phyloP scores from a whole-genome alignment of 2,113 vertebrate genomes.

The Sarotherodon lohbergeri region DNA sequence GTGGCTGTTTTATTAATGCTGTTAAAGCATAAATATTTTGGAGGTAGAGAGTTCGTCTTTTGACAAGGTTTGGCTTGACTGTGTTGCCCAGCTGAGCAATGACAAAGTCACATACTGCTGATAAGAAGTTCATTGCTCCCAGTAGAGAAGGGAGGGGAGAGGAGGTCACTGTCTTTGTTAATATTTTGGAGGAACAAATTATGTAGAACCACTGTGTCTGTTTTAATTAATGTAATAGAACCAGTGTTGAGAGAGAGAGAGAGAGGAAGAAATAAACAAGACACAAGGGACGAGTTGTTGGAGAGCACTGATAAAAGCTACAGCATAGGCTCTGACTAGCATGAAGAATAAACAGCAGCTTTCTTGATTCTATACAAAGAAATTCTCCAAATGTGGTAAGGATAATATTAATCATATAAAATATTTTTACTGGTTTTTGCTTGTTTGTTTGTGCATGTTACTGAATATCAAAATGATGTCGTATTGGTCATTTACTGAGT shows the following conservation, averaged over 20 bases:
- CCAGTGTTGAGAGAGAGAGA: neutral
- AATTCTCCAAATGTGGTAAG: neutral
- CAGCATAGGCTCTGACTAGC: neutral
- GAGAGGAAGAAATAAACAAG: neutral
- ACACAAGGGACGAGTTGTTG: neutral
- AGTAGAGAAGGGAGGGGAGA: neutral
- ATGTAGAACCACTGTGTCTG: neutral
- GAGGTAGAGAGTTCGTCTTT: neutral
- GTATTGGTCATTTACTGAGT: neutral
- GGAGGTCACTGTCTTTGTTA: slow-evolving; percentile 2
- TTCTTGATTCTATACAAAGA: neutral
- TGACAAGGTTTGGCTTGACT: neutral
- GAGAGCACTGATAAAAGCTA: neutral
- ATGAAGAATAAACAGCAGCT: neutral
- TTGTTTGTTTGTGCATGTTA: neutral
- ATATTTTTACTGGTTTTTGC: neutral
- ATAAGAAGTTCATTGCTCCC: slow-evolving; percentile 19
- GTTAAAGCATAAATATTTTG: neutral
- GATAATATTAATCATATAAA: neutral
- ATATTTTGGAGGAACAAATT: slow-evolving; percentile 22
- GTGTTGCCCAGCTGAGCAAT: neutral
- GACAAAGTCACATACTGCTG: neutral
- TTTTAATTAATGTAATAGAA: slow-evolving; percentile 5
- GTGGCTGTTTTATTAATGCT: neutral
- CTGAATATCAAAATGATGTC: neutral